Conservation (phyloP, 2,888 invertebrate species). For the Leptinotarsa tumamoca region DNA sequence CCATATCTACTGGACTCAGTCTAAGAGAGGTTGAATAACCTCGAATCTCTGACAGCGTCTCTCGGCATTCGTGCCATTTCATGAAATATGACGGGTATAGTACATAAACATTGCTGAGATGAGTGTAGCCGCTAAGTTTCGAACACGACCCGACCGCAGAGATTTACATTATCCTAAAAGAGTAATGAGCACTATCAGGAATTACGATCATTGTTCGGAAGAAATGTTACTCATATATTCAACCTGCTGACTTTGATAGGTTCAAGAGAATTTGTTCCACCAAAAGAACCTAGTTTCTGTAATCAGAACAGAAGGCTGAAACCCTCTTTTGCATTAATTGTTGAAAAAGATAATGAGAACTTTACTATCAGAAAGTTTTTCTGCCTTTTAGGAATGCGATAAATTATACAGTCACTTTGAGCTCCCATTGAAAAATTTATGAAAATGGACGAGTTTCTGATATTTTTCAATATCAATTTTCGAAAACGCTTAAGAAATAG, state of each 20-base stretch:
- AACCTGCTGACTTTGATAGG: constrained; percentile 13
- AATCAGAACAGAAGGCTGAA: too few species aligned
- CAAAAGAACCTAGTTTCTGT: background rate
- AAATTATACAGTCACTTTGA: too few species aligned
- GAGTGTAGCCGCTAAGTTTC: constrained; percentile 43
- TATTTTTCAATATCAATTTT: too few species aligned
- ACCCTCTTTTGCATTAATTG: too few species aligned
- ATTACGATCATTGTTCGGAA: constrained; percentile 37
- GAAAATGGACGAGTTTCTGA: too few species aligned
- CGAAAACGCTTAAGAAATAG: too few species aligned
- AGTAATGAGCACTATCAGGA: constrained; percentile 38
- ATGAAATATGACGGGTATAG: constrained; percentile 48
- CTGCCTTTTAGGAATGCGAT: too few species aligned
- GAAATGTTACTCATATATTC: constrained; percentile 33
- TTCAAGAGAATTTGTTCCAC: background rate
- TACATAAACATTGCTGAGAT: constrained; percentile 31
- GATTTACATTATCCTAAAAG: constrained; percentile 45
- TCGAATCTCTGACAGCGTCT: constrained; percentile 38
- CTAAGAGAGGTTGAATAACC: constrained; percentile 39
- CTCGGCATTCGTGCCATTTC: constrained; percentile 46
- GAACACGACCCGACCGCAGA: constrained; percentile 47
- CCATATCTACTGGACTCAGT: background rate
- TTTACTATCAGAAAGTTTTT: too few species aligned
- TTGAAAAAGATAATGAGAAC: too few species aligned
- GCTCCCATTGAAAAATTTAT: too few species aligned